These are phyloP conservation scores for Chionodraco myersi DNA, from an alignment of 2,113 vertebrate genomes.

Conservation along the genomic window DNA sequence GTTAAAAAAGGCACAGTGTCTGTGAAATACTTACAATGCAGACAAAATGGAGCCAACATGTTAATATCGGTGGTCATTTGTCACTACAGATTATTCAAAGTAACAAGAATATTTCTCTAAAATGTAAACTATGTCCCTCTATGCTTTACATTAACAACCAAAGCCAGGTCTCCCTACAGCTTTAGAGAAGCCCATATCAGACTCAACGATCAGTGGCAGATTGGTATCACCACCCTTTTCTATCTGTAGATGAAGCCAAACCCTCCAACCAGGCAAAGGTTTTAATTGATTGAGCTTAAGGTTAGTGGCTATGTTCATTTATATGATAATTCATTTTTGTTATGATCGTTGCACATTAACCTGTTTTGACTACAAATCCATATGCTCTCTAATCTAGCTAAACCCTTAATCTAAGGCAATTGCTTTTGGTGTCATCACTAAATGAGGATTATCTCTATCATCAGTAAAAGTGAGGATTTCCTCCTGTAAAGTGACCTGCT, in stretches of 20 bases:
- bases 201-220: conserved; percentile 35
- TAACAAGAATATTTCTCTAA: background rate
- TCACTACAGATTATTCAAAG: conserved; percentile 6
- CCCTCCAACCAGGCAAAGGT: conserved; percentile 24
- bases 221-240: conserved; percentile 30
- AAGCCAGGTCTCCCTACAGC: conserved; percentile 9
- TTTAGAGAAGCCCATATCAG: conserved; percentile 16
- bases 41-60: conserved; percentile 11
- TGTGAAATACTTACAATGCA: conserved; percentile 10
- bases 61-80: conserved; percentile 13
- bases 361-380: conserved; percentile 46
- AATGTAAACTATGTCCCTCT: background rate
- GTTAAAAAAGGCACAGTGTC: conserved; percentile 29
- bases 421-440: conserved; percentile 55
- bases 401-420: conserved; percentile 59
- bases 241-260: conserved; percentile 16
- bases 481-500: conserved; percentile 63
- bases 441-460: conserved; percentile 68
- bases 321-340: conserved; percentile 44
- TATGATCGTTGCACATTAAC: conserved; percentile 40
- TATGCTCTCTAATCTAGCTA: conserved; percentile 53
- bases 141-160: conserved; percentile 12
- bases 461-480: conserved; percentile 67
- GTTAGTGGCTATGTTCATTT: conserved; percentile 24
- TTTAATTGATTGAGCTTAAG: conserved; percentile 44